phyloP scores from a whole-genome alignment of 2,797 vertebrate species.

The Lacerta agilis region DNA sequence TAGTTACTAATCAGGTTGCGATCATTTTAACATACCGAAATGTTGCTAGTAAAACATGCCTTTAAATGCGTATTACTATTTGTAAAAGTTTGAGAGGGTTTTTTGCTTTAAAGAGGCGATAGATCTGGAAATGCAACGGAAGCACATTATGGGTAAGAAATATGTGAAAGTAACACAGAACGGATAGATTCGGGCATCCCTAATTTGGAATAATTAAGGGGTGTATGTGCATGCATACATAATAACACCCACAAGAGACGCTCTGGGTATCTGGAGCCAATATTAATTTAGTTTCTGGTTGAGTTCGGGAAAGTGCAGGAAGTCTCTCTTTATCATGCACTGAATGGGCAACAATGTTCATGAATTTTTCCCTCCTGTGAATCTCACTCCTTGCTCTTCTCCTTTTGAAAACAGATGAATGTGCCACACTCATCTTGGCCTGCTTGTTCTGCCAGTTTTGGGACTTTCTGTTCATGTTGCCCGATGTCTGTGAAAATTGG shows the following conservation, averaged over 20 bases:
- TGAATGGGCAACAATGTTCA: neutral
- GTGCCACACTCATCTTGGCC: constrained; percentile 89
- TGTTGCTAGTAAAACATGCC: neutral
- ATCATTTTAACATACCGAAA: neutral
- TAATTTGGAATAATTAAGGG: neutral
- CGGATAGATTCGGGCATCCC: no score
- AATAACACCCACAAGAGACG: neutral
- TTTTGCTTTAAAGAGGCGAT: neutral
- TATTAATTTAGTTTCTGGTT: neutral
- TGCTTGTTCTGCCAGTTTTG: constrained; percentile 96
- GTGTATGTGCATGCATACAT: no score
- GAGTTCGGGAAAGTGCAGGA: neutral
- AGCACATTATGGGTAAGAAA: neutral
- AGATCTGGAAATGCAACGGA: neutral
- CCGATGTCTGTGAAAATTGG: constrained; percentile 82
- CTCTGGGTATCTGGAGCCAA: neutral
- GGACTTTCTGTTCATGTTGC: constrained; percentile 90
- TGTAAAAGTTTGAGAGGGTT: neutral
- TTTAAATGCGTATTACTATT: neutral
- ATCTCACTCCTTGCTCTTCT: constrained; percentile 63
- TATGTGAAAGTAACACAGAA: neutral
- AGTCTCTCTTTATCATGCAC: neutral
- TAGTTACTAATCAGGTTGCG: no score
- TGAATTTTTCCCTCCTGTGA: constrained; percentile 22
- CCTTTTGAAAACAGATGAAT: constrained; percentile 84